Evolutionary conservation across 2,113 vertebrate species (phyloP).

Genomic region (Salvelinus alpinus): DNA sequence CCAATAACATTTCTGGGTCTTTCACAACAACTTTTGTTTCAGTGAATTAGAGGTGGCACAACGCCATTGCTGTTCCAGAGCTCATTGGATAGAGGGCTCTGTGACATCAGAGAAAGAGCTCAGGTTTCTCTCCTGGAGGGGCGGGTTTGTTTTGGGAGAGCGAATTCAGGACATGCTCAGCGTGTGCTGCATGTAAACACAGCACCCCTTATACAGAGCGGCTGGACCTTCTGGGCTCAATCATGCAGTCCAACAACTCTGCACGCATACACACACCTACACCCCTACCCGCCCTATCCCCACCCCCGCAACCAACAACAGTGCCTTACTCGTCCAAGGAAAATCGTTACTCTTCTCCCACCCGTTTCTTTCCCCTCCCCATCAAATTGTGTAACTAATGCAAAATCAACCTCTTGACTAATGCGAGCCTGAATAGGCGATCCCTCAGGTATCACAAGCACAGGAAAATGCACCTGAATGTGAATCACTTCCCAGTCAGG

Average conservation of each 20-base stretch:
- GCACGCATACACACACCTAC: slow-evolving; percentile 42
- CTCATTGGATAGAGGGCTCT: slow-evolving; percentile 49
- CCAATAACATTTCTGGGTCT: not conserved
- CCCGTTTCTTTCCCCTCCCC: slow-evolving; percentile 1
- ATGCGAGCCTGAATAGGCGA: not conserved
- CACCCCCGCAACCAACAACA: slow-evolving; percentile 49
- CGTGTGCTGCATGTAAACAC: slow-evolving; percentile 68
- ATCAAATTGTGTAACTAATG: not conserved
- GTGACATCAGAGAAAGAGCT: slow-evolving; percentile 45
- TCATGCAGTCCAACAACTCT: slow-evolving; percentile 32
- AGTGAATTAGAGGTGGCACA: slow-evolving; percentile 25
- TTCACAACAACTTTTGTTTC: not conserved
- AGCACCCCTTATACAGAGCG: slow-evolving; percentile 43
- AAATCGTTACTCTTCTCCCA: not conserved
- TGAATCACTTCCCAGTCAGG: not conserved
- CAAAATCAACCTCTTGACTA: not conserved
- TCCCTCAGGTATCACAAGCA: not conserved
- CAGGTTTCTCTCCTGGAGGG: slow-evolving; percentile 50
- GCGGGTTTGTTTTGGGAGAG: slow-evolving; percentile 60
- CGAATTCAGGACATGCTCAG: slow-evolving; percentile 31
- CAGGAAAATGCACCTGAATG: slow-evolving; percentile 13
- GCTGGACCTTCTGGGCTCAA: slow-evolving; percentile 14
- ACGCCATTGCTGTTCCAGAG: slow-evolving; percentile 37
- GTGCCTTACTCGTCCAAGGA: slow-evolving; percentile 37
- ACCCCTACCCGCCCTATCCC: slow-evolving; percentile 29